Percentiles rank a stretch among this genome's conserved stretches.
Evolutionary conservation across 2,888 invertebrate species (phyloP).

Genomic region (Callinectes sapidus): DNA sequence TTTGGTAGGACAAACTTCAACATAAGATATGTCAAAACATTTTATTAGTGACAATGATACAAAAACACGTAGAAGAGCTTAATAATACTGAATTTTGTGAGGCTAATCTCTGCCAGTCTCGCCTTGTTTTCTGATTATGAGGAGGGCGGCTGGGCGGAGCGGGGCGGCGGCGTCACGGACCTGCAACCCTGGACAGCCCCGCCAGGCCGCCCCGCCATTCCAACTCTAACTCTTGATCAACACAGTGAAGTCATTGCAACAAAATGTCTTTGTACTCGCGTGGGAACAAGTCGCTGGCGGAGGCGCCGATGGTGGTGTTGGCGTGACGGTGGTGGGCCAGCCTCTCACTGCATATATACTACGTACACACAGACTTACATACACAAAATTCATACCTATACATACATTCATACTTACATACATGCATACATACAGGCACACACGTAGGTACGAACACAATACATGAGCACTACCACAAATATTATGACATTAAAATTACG

Average conservation of each 20-base stretch:
- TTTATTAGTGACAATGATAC: slow-evolving; percentile 58
- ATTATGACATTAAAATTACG: slow-evolving; percentile 21
- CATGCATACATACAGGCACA: not conserved
- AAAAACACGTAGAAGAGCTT: slow-evolving; percentile 58
- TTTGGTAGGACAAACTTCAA: too few species aligned
- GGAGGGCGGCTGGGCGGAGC: not conserved
- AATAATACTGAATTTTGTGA: slow-evolving; percentile 66
- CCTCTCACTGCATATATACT: not conserved
- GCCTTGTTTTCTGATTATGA: not conserved
- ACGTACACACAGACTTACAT: not conserved
- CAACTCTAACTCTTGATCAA: not conserved
- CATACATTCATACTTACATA: not conserved
- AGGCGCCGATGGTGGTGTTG: not conserved
- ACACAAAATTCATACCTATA: not conserved
- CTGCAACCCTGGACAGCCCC: not conserved
- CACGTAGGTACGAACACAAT: slow-evolving; percentile 4
- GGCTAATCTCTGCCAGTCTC: slow-evolving; percentile 40
- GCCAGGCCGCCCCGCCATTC: not conserved
- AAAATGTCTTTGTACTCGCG: slow-evolving; percentile 12
- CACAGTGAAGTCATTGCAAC: slow-evolving; percentile 6
- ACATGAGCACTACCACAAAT: slow-evolving; percentile 22
- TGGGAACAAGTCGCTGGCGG: slow-evolving; percentile 1
- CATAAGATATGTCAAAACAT: not conserved
- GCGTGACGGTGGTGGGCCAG: not conserved
- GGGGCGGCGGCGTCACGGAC: not conserved